Base-by-base conservation (phyloP, 1,140 invertebrate genomes). In the Conopomorpha cramerella region DNA sequence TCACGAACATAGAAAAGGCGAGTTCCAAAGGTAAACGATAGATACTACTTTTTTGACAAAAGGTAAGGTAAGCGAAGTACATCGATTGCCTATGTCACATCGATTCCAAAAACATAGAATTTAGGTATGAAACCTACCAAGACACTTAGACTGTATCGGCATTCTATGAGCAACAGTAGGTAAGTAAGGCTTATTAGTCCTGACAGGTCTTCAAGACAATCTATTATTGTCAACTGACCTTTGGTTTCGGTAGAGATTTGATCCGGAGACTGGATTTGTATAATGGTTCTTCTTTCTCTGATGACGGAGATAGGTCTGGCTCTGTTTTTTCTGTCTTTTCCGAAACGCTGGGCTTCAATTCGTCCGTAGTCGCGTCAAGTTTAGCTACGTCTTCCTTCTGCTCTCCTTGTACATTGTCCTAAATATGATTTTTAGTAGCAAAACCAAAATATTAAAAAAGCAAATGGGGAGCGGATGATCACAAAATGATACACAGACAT, bases 191-290 rank as follows among this genome's bases (percentile, higher is more conserved):
- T n/a, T n/a, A n/a, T n/a, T n/a, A n/a, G n/a, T n/a, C n/a, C n/a
- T n/a, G n/a, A n/a, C n/a, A n/a, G n/a, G n/a, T n/a, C n/a, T n/a
- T n/a, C n/a, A n/a, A n/a, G n/a, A n/a, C n/a, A n/a, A n/a, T n/a
- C n/a, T n/a, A n/a, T 23, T 23, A 4, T 23, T 23, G 4, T 23
- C 19, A 55, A 77, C 76, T 78, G 49, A 78, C 76, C 76, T 78
- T 78, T 36, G 51, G 45, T 46, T 65, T 72, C 7, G 46, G 34
- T 37, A 59, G 63, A 33, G 49, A 39, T 51, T 62, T 70, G 31
- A 64, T 39, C 29, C 67, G 71, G n/a, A 78, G 70, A 39, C 71
- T 77, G 36, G 73, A 77, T 52, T 77, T 73, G 62, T 55, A 77
- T 38, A 78, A 61, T 31, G 76, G 76, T 52, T 77, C 70, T 50